These are phyloP conservation scores for Esperia sulphurella DNA, from an alignment of 2,888 invertebrate species.

Conservation along the genomic window DNA sequence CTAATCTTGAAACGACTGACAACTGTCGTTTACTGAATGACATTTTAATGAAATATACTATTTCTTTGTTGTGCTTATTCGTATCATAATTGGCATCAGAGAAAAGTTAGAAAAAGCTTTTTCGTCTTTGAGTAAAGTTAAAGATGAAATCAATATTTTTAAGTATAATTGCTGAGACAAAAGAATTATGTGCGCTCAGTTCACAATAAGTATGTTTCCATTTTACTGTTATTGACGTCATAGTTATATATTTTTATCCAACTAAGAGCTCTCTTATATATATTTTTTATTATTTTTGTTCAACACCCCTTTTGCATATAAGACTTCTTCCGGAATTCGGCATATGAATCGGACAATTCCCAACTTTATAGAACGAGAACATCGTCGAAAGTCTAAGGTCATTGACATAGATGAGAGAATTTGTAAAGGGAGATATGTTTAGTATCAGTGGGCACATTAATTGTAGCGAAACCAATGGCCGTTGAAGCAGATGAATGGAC, in stretches of 20 bases:
- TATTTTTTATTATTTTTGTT: no score
- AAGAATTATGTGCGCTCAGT: constrained; percentile 66
- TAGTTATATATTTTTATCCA: not conserved
- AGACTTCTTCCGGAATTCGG: no score
- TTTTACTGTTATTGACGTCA: constrained; percentile 22
- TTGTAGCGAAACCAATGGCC: no score
- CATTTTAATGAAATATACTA: not conserved
- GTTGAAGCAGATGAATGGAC: no score
- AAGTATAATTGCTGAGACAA: constrained; percentile 72
- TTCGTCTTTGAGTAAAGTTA: constrained; percentile 42
- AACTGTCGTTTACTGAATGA: constrained; percentile 1
- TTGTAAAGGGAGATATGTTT: no score
- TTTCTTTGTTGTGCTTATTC: not conserved
- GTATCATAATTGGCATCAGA: not conserved
- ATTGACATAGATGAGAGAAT: no score
- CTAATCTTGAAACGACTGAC: not conserved
- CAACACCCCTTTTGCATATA: no score
- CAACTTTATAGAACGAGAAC: no score
- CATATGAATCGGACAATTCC: no score
- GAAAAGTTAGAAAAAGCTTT: not conserved
- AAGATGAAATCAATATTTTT: constrained; percentile 71
- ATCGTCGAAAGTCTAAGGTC: no score
- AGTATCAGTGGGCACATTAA: no score
- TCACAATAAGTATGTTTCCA: constrained; percentile 45
- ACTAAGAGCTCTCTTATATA: not conserved